Evolutionary conservation across 2,888 invertebrate genomes (phyloP).

Genomic region (Tineola bisselliella): DNA sequence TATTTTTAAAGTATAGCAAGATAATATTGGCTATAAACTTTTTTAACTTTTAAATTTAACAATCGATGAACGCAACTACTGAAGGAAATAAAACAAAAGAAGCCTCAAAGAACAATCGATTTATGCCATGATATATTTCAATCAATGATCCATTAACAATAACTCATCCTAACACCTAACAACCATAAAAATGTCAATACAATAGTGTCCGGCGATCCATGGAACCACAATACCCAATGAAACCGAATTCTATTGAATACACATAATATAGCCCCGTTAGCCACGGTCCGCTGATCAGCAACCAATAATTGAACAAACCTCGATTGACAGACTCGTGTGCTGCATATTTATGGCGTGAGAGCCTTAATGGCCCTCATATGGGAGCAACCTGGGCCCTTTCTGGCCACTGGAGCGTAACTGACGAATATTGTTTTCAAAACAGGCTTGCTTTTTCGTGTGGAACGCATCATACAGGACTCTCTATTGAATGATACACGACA

Average conservation of each 20-base stretch:
- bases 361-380: constrained; percentile 13
- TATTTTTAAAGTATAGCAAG: too few relatives aligned
- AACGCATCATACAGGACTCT: constrained; percentile 4
- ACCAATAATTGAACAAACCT: constrained; percentile 14
- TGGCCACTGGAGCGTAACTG: constrained; percentile 28
- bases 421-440: constrained; percentile 14
- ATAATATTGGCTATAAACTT: too few relatives aligned
- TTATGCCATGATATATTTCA: too few relatives aligned
- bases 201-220: not conserved
- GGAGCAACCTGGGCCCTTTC: constrained; percentile 17
- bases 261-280: not conserved
- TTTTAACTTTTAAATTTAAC: too few relatives aligned
- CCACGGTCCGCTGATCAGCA: constrained; percentile 13
- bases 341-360: constrained; percentile 15
- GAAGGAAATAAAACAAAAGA: too few relatives aligned
- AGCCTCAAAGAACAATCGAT: too few relatives aligned
- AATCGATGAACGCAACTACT: too few relatives aligned
- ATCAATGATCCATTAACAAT: constrained; percentile 1
- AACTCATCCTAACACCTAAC: not conserved
- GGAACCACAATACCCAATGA: not conserved
- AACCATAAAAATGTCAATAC: constrained; percentile 3
- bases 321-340: constrained; percentile 16
- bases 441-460: constrained; percentile 3
- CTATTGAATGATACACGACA: constrained; percentile 6
- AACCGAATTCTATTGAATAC: constrained; percentile 12